Evolutionary conservation across 2,797 vertebrate genomes (phyloP).

Genomic region (Muscicapa striata): DNA sequence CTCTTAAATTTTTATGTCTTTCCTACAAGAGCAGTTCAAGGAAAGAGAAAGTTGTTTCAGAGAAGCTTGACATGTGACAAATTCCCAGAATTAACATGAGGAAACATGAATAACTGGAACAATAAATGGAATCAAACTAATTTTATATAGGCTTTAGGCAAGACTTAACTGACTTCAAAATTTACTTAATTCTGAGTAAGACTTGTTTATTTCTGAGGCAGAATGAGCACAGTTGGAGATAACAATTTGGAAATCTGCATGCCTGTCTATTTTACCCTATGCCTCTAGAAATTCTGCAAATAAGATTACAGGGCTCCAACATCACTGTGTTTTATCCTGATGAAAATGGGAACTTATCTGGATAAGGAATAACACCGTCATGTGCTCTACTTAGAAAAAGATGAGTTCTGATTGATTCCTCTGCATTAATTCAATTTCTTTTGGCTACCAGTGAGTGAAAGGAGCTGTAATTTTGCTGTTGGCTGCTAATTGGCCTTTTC

Average conservation of each 20-base stretch:
- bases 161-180: not conserved
- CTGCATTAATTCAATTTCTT: not conserved
- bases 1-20: not conserved
- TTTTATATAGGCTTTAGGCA: not conserved
- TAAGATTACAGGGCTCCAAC: not conserved
- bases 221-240: not conserved
- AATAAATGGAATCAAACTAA: not conserved
- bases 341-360: not conserved
- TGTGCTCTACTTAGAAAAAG: not conserved
- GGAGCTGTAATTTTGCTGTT: not conserved
- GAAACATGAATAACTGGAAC: not conserved
- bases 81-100: not conserved
- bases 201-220: not conserved
- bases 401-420: not conserved
- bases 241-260: not conserved
- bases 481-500: not conserved
- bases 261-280: not conserved
- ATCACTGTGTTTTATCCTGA: not conserved
- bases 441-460: not conserved
- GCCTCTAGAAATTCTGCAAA: not conserved
- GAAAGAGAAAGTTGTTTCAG: not conserved
- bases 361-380: not conserved
- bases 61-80: not conserved
- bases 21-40: not conserved
- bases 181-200: not conserved